Percentiles rank a stretch among this genome's conserved stretches.
Evolutionary conservation across 2,113 vertebrate genomes (phyloP).

Genomic region (Rhizomys pruinosus): DNA sequence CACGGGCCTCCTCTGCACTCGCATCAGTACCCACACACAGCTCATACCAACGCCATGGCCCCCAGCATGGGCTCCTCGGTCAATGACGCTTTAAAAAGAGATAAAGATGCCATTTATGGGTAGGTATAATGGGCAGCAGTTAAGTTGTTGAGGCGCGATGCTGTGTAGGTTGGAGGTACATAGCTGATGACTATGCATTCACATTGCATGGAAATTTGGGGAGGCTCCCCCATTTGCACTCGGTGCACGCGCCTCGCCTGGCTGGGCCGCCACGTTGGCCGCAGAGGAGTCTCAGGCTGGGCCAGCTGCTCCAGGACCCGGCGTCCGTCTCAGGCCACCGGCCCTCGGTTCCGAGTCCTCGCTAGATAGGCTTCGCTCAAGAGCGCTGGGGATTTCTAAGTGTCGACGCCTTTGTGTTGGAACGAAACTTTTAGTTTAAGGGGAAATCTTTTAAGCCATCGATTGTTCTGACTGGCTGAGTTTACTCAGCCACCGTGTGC

Average conservation of each 20-base stretch:
- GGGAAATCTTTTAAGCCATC: constrained; percentile 79
- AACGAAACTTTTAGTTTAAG: constrained; percentile 78
- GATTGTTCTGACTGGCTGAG: constrained; percentile 79
- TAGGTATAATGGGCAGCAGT: constrained; percentile 87
- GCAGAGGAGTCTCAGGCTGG: background rate
- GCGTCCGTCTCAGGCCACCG: background rate
- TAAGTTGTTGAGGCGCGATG: constrained; percentile 18
- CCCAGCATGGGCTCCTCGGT: constrained; percentile 98
- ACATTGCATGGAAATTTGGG: constrained; percentile 29
- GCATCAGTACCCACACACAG: constrained; percentile 98
- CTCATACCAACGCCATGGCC: constrained; percentile 97
- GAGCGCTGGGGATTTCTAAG: constrained; percentile 21
- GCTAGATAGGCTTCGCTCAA: background rate
- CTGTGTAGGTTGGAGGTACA: constrained; percentile 42
- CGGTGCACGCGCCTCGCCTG: background rate
- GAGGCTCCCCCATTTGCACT: background rate
- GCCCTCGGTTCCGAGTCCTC: background rate
- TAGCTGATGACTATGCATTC: constrained; percentile 46
- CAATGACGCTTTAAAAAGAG: constrained; percentile 99
- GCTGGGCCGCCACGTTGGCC: background rate
- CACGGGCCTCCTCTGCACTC: constrained; percentile 97
- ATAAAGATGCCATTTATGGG: constrained; percentile 99
- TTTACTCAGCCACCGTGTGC: constrained; percentile 76
- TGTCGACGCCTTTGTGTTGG: constrained; percentile 72
- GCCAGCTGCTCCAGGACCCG: constrained; percentile 38